Base-by-base conservation (phyloP, 2,113 vertebrate genomes). In the Coreoperca whiteheadi region DNA sequence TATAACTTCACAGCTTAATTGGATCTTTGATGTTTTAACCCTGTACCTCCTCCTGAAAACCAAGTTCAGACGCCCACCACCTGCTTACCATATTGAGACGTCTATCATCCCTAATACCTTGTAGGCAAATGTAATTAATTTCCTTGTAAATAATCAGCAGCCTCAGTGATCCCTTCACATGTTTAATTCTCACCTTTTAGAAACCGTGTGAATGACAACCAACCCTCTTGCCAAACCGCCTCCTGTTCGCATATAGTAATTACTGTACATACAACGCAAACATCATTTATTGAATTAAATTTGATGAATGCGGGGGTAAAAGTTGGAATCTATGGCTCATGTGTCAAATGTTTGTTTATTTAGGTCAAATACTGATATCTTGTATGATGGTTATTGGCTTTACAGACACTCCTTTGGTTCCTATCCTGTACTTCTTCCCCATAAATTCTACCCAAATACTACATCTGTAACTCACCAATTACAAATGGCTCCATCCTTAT, bases 11-110 rank as follows among this genome's bases (percentile, higher is more conserved):
- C 59, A 66, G 74, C 66, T 80, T 85, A 88, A 90, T 83, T 84
- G 30, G 69, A 84, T 82, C 41, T 76, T 59, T 86, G 39, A 76
- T 77, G 67, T 74, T 82, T 82, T 87, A 84, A 80, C 88, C 72
- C 34, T 57, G 2, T 28, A 53, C 50, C 25, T 54, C 18, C n/a
- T 23, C 18, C n/a, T 25, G 30, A 54, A 79, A 67, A 67, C n/a
- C 7, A 54, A 60, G 41, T 57, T 11, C 15, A 53, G n/a, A 46
- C 0, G 0, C 65, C 74, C 56, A 73, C 72, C 56, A 56, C 54
- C 66, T 67, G 68, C 48, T 86, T 64, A 46, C 39, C 70, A 68
- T 67, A 61, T 18, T 37, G 20, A 65, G 34, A 50, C 7, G 7
- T 74, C 21, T 30, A 30, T 37, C 25, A 37, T n/a, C 28, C 37